Conservation (phyloP, 2,797 vertebrate genomes). For the Eptatretus atami region DNA sequence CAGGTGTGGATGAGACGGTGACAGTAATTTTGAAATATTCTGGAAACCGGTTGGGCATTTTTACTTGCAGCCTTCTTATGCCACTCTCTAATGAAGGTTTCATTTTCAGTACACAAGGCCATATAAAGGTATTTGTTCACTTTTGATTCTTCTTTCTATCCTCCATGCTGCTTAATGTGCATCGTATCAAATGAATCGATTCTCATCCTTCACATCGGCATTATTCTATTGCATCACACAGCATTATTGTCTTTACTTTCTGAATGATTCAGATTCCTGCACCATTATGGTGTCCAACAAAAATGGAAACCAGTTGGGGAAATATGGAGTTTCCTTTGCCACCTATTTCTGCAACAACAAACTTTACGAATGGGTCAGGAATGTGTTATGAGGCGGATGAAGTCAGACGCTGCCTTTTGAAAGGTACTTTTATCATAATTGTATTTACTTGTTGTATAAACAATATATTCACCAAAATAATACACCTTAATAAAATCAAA, state of each 20-base stretch:
- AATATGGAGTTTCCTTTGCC: conserved; percentile 19
- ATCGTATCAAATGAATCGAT: too few species aligned
- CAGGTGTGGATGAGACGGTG: conserved; percentile 34
- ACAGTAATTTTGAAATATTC: conserved; percentile 30
- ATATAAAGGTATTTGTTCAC: conserved; percentile 18
- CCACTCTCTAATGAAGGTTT: conserved; percentile 19
- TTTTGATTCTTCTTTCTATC: not conserved
- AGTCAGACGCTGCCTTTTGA: conserved; percentile 7
- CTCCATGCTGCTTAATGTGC: too few species aligned
- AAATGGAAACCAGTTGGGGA: conserved; percentile 21
- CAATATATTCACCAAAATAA: too few species aligned
- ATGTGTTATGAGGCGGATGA: conserved; percentile 6
- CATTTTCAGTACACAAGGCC: conserved; percentile 27
- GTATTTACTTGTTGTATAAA: too few species aligned
- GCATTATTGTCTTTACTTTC: conserved; percentile 1
- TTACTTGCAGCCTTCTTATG: conserved; percentile 17
- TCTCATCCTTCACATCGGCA: too few species aligned
- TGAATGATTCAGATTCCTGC: conserved; percentile 17
- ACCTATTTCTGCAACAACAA: conserved; percentile 7
- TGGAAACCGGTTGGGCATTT: conserved; percentile 22
- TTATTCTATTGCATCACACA: too few species aligned
- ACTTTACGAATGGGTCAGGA: conserved; percentile 7
- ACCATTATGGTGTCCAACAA: conserved; percentile 29
- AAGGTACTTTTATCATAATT: conserved; percentile 1
- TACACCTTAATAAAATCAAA: too few species aligned